Conservation (phyloP, 2,797 vertebrate genomes). For the Coendou prehensilis region DNA sequence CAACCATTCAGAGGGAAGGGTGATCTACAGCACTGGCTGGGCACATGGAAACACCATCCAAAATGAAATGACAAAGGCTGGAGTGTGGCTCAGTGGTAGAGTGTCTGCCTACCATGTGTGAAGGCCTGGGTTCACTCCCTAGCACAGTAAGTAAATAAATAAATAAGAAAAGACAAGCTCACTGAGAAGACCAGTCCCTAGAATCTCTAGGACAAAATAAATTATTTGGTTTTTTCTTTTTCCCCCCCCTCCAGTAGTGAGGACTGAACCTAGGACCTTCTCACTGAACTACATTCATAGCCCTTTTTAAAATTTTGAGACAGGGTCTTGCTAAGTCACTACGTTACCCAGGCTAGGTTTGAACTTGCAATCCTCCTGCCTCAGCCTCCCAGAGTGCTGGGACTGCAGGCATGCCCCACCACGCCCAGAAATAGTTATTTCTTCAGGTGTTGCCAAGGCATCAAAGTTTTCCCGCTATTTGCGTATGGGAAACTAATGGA, state of each 20-base stretch:
- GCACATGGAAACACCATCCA: background rate
- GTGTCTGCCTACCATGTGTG: background rate
- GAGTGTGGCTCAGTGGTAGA: background rate
- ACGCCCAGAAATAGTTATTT: background rate
- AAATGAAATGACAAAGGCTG: background rate
- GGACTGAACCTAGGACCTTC: background rate
- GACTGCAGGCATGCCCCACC: background rate
- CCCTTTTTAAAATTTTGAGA: background rate
- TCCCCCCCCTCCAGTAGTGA: background rate
- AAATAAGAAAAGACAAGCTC: background rate
- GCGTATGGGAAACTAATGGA: background rate
- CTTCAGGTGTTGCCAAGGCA: background rate
- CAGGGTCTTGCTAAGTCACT: background rate
- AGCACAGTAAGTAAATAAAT: background rate
- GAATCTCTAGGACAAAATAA: background rate
- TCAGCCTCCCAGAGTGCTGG: background rate
- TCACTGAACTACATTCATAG: background rate
- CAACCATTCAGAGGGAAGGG: constrained; percentile 9
- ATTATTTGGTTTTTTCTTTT: background rate
- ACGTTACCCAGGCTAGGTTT: background rate
- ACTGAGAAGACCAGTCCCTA: background rate
- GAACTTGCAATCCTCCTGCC: background rate
- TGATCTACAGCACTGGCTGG: background rate
- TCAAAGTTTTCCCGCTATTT: background rate
- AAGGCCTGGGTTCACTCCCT: background rate